These are phyloP conservation scores for Rotaria magnacalcarata DNA, from an alignment of 2,888 invertebrate genomes.

Conservation along the genomic window DNA sequence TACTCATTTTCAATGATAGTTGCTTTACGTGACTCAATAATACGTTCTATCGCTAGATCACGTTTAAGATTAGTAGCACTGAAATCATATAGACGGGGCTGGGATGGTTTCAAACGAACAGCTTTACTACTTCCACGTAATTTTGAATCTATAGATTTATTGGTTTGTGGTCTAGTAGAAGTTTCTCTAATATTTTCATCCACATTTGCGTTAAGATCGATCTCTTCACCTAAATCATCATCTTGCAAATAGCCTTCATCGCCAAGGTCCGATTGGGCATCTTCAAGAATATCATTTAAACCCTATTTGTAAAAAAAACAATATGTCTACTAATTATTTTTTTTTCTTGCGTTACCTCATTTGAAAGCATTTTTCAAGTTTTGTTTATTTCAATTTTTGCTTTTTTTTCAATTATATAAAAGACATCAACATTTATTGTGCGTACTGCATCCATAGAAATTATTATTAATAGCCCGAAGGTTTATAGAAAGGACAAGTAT, in stretches of 20 bases:
- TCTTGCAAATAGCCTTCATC: not conserved
- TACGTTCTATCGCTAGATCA: not conserved
- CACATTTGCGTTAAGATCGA: not conserved
- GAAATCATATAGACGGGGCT: not conserved
- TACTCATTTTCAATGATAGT: not conserved
- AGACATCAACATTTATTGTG: not conserved
- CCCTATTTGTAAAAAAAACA: not conserved
- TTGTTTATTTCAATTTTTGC: not conserved
- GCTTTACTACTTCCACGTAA: not conserved
- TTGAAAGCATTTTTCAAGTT: not conserved
- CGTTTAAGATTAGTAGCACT: not conserved
- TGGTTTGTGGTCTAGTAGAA: not conserved
- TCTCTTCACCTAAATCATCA: not conserved
- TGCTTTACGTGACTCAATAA: not conserved
- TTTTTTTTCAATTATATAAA: not conserved
- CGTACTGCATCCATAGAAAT: slow-evolving; percentile 1
- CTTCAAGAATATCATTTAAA: not conserved
- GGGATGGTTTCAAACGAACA: not conserved
- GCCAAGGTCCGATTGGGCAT: not conserved
- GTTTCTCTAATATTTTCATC: not conserved
- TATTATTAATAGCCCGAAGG: not conserved
- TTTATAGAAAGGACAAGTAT: not conserved
- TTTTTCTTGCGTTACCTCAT: not conserved
- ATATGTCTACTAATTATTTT: no score
- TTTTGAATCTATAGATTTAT: not conserved